Evolutionary conservation across 2,113 vertebrate genomes (phyloP).

Genomic region (Phyllostomus discolor): DNA sequence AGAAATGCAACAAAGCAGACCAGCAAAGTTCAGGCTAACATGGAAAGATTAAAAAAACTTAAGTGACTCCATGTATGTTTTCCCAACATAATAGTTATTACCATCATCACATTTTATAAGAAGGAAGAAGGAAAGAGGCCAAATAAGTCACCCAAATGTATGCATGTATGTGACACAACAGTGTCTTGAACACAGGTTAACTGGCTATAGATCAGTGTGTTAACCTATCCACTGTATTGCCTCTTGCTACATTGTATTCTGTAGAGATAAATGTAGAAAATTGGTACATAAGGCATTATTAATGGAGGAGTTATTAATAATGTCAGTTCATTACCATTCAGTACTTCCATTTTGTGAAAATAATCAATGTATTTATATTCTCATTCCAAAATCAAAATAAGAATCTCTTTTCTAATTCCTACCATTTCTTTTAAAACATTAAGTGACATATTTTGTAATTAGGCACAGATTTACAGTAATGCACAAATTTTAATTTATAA

Average conservation of each 20-base stretch:
- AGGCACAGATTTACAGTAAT: background rate
- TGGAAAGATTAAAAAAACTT: background rate
- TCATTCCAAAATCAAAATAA: background rate
- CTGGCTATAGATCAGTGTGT: fast-evolving
- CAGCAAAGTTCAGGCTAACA: background rate
- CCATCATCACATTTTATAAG: background rate
- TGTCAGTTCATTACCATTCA: background rate
- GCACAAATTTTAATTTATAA: background rate
- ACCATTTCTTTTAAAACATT: background rate
- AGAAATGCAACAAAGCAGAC: background rate
- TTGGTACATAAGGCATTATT: background rate
- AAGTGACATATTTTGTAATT: background rate
- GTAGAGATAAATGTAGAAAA: background rate
- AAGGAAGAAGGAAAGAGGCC: background rate
- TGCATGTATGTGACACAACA: background rate
- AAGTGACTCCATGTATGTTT: background rate
- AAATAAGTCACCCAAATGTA: background rate
- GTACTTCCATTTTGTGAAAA: background rate
- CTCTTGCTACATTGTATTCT: background rate
- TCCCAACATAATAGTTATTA: background rate
- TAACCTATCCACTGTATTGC: fast-evolving
- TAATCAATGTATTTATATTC: background rate
- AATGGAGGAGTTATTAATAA: background rate
- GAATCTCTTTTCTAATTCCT: background rate
- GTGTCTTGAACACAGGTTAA: background rate